Evolutionary conservation across 1,140 invertebrate species (phyloP).

Genomic region (Prorops nasuta): DNA sequence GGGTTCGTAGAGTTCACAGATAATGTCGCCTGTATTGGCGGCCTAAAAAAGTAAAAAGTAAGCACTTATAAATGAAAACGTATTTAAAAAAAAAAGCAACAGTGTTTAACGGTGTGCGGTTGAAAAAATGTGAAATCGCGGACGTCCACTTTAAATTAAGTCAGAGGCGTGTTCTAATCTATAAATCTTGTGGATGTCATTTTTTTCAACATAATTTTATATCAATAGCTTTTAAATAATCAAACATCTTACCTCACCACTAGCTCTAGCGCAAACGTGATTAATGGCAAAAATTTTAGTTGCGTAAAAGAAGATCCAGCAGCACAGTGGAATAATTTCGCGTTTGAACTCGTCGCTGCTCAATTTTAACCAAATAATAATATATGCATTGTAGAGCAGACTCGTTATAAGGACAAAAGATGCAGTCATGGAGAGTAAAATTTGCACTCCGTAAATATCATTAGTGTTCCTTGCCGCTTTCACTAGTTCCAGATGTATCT

Average conservation of each 20-base stretch:
- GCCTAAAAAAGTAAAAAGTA: constrained; percentile 19
- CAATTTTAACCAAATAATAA: background rate
- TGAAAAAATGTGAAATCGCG: no score
- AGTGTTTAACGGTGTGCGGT: no score
- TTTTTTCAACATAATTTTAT: background rate
- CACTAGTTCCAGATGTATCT: constrained; percentile 33
- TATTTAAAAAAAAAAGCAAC: no score
- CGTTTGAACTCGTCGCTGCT: rapidly evolving
- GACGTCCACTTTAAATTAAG: no score
- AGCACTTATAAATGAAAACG: background rate
- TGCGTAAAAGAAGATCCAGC: constrained; percentile 13
- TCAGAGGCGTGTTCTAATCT: no score
- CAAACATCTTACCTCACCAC: constrained; percentile 12
- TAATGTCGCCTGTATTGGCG: constrained; percentile 24
- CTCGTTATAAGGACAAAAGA: constrained; percentile 23
- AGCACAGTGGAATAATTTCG: background rate
- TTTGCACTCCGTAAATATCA: constrained; percentile 25
- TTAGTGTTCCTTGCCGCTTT: constrained; percentile 20
- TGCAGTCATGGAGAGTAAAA: constrained; percentile 22
- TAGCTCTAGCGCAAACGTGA: constrained; percentile 16
- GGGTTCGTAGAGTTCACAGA: constrained; percentile 33
- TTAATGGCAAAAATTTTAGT: constrained; percentile 17
- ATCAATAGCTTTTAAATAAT: background rate
- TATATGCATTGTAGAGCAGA: constrained; percentile 24
- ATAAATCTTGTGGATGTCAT: no score